Evolutionary conservation across 1,140 invertebrate species (phyloP).

Genomic region (Bombus huntii): DNA sequence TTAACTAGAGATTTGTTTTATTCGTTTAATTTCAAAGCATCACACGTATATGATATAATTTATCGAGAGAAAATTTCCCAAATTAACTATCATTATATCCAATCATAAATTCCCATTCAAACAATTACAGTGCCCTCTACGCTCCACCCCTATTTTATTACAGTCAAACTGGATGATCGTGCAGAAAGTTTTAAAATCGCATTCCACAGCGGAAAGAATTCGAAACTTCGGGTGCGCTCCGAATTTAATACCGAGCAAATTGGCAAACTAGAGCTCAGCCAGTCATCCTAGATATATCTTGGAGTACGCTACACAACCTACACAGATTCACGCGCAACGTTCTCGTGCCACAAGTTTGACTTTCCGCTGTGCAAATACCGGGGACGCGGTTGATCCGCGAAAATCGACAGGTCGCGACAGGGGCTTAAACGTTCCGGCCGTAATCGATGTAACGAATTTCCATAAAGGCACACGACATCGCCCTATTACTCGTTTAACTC

Average conservation of each 20-base stretch:
- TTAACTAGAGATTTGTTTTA: too few species aligned
- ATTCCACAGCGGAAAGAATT: not conserved
- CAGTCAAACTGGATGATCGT: not conserved
- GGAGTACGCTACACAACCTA: not conserved
- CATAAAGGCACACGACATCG: conserved; percentile 57
- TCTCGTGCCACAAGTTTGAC: not conserved
- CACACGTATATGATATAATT: not conserved
- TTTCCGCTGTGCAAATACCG: not conserved
- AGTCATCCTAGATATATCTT: too few species aligned
- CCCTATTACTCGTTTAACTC: conserved; percentile 46
- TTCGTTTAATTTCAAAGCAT: not conserved
- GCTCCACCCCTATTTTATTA: not conserved
- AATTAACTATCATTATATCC: not conserved
- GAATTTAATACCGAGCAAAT: conserved; percentile 3
- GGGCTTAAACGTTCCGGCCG: conserved; percentile 7
- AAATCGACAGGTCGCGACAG: conserved; percentile 26
- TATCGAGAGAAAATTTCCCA: not conserved
- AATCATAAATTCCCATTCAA: not conserved
- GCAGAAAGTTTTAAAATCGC: not conserved
- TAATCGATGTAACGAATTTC: conserved; percentile 61
- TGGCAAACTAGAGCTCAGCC: not conserved
- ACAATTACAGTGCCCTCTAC: not conserved
- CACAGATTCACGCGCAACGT: too few species aligned
- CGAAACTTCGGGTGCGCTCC: not conserved
- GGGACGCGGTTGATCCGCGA: not conserved